Evolutionary conservation across 1,140 invertebrate species (phyloP), one percentile per base, ranked within the genome.

Genomic region (Antheraea pernyi): DNA sequence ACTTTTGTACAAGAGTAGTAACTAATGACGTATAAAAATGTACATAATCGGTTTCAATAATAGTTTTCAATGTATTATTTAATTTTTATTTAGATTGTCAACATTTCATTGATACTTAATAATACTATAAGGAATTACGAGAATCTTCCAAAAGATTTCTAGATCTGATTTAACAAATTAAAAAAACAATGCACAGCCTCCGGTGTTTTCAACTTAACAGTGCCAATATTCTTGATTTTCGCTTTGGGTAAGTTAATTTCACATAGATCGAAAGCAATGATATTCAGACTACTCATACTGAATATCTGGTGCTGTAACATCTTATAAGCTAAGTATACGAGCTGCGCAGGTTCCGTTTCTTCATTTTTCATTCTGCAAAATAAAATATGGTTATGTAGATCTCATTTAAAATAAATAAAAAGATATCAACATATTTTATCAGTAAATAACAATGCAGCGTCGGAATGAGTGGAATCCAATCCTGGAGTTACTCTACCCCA

Each of bases 141-240:
- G 46, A 48, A 19, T 65, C 39, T 13, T 65, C 18, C 64, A 19
- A 65, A 9, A 65, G 9, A 65, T 48, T 18, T 19, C 64, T 37
- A 30, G 48, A 84, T 80, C 71, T 81, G 76, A 80, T 89, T 89
- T n/a, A 91, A 70, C 8, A 85, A 75, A 19, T 73, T 83, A 58
- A 91, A 87, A 18, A 88, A 78, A 73, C 79, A 77, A 65, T 91
- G 88, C 7, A 91, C 80, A 62, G 82, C 70, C 70, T 89, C 86
- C 0, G 89, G 86, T 37, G 88, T 88, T 59, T 89, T 90, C 87
- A 91, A 86, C 74, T 90, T 91, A 0, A 89, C 77, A 58, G 75
- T 65, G 6, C 88, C 88, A 74, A 73, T 83, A 37, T 67, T 79
- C 78, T 87, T 88, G 0, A 91, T 80, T 75, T 88, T 84, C n/a